phyloP scores from a whole-genome alignment of 2,888 invertebrate genomes.

The Melinaea menophilus region DNA sequence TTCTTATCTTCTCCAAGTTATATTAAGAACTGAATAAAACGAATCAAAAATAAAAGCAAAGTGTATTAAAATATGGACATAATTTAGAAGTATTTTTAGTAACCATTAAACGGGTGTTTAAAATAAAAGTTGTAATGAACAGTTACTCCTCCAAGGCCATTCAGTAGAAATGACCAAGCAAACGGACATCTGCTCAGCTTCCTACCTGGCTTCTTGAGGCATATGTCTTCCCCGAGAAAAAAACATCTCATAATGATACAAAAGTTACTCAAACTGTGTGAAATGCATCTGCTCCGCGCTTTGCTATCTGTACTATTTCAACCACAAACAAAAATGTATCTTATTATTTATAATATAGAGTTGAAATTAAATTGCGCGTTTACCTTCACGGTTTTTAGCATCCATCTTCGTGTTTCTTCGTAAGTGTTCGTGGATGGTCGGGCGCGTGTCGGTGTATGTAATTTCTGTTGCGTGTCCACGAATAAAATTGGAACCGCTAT shows the following conservation, averaged over 20 bases:
- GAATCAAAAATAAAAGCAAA: too few relatives aligned
- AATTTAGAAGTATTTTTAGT: too few relatives aligned
- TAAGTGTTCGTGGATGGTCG: constrained; percentile 49
- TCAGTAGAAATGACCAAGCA: constrained; percentile 27
- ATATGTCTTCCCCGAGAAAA: constrained; percentile 68
- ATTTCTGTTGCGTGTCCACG: constrained; percentile 10
- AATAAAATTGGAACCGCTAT: constrained; percentile 18
- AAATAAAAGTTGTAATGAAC: constrained; percentile 2
- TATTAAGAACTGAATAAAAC: too few relatives aligned
- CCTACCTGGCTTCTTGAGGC: constrained; percentile 65
- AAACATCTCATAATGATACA: constrained; percentile 66
- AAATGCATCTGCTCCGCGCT: constrained; percentile 66
- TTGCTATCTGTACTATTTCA: constrained; percentile 18
- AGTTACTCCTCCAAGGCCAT: constrained; percentile 20
- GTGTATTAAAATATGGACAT: too few relatives aligned
- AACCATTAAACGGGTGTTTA: background rate
- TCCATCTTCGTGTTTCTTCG: constrained; percentile 53
- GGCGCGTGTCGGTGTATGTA: constrained; percentile 48
- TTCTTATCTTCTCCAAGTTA: too few relatives aligned
- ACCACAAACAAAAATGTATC: constrained; percentile 33
- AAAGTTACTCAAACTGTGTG: constrained; percentile 66
- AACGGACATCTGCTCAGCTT: constrained; percentile 49
- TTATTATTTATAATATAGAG: background rate
- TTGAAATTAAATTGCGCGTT: constrained; percentile 28
- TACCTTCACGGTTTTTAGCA: constrained; percentile 39